Percentiles rank a stretch among this genome's conserved stretches.
These are phyloP conservation scores for Chrysomela aeneicollis DNA, from an alignment of 2,888 invertebrate genomes.

Conservation along the genomic window DNA sequence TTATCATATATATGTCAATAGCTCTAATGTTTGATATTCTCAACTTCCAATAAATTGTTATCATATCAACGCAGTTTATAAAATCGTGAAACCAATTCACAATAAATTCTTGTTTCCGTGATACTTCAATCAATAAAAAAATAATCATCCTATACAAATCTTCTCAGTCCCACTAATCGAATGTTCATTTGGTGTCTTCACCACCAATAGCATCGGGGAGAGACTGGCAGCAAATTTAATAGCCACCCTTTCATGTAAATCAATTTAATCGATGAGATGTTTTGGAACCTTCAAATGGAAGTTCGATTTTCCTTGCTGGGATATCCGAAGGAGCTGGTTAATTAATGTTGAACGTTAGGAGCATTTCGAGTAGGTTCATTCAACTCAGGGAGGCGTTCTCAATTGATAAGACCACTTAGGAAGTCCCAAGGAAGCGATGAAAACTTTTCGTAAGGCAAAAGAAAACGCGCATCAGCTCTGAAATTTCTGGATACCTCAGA, in stretches of 20 bases:
- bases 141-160: too few species aligned
- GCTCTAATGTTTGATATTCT: too few species aligned
- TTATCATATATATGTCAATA: too few species aligned
- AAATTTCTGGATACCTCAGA: not conserved
- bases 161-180: not conserved
- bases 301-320: not conserved
- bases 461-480: not conserved
- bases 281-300: not conserved
- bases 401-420: not conserved
- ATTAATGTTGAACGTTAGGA: not conserved
- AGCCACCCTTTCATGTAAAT: not conserved
- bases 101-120: too few species aligned
- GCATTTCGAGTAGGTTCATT: not conserved
- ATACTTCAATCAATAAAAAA: too few species aligned
- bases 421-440: not conserved
- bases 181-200: not conserved
- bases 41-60: too few species aligned
- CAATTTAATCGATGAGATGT: not conserved
- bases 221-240: not conserved
- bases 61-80: too few species aligned
- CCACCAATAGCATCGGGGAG: not conserved
- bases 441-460: not conserved
- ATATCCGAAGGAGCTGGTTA: not conserved
- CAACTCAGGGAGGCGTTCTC: not conserved
- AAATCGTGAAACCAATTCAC: too few species aligned